Evolutionary conservation across 2,797 vertebrate species (phyloP), one percentile per base, ranked within the genome.

Genomic region (Sphenopsis melanotis): DNA sequence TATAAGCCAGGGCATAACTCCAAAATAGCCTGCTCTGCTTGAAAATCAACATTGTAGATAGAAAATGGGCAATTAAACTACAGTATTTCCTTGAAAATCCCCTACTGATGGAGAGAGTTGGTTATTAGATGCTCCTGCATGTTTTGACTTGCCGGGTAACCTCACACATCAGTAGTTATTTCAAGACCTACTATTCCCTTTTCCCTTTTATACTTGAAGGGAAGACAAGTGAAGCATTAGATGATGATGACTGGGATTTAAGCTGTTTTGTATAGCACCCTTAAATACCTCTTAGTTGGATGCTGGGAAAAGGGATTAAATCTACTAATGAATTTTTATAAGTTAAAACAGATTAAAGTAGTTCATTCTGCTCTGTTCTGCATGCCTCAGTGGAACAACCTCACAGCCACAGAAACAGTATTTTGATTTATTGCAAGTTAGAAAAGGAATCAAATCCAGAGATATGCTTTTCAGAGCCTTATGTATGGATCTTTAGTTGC

Each of bases 81-180:
- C 46, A 47, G 16, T 44, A 47, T 84, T 90, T 85, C 49, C 49
- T 79, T 56, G 77, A 95, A 95, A 72, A 82, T 89, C 53, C 36
- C 53, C 63, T 55, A 4, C 49, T 95, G 81, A 27, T 85, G 21
- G 26, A 5, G 4, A 57, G 77, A 52, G 64, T 69, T 69, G 17
- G 32, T 72, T 95, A 70, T 94, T 93, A 86, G 94, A 46, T 87
- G 47, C 41, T 97, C 74, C 77, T 95, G 59, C 79, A 21, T 93
- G 90, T 91, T 97, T 91, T 78, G 90, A 76, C 69, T 89, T 89
- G 77, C 63, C 12, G 36, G 79, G 36, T 68, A 56, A 29, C 89
- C 60, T 95, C 75, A 37, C 69, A 65, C 21, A 66, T 88, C n/a
- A 27, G 69, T 75, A 59, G 68, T 91, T 96, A 63, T 42, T 96